Percentiles rank a stretch among this genome's conserved stretches.
Evolutionary conservation across 2,113 vertebrate species (phyloP).

Genomic region (Struthidea cinerea): DNA sequence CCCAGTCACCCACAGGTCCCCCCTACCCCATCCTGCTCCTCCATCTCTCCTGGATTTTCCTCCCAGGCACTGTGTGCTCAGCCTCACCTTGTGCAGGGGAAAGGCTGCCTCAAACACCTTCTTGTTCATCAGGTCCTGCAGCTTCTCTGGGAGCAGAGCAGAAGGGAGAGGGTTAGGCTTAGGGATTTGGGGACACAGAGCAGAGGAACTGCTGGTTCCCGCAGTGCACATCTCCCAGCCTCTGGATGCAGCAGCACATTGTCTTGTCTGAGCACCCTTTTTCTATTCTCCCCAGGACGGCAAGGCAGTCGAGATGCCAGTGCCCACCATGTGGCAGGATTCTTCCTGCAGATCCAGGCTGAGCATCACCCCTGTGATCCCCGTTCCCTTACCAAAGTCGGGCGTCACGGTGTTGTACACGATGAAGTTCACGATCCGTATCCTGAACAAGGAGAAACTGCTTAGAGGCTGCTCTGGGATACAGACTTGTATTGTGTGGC

Average conservation of each 20-base stretch:
- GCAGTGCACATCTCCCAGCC: background rate
- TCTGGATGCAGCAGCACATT: background rate
- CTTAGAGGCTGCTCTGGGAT: background rate
- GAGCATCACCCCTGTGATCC: background rate
- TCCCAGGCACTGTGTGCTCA: background rate
- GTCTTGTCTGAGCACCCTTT: background rate
- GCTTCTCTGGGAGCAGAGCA: slow-evolving; percentile 68
- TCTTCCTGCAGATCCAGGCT: background rate
- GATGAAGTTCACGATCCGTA: slow-evolving; percentile 82
- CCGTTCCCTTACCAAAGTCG: slow-evolving; percentile 68
- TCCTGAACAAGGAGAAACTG: slow-evolving; percentile 66
- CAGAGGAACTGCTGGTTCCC: background rate
- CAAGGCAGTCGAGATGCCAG: background rate
- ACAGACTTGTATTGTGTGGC: background rate
- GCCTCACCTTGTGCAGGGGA: slow-evolving; percentile 85
- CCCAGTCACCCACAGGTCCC: background rate
- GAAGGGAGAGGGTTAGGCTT: background rate
- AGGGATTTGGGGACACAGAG: background rate
- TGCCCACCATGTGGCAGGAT: background rate
- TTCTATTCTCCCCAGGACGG: background rate
- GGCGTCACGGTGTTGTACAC: slow-evolving; percentile 60
- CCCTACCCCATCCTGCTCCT: background rate
- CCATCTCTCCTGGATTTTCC: background rate
- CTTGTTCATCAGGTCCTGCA: slow-evolving; percentile 68
- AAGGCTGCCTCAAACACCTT: slow-evolving; percentile 83